These are phyloP conservation scores for Trachelus tabidus DNA, from an alignment of 2,888 invertebrate genomes.

Conservation along the genomic window DNA sequence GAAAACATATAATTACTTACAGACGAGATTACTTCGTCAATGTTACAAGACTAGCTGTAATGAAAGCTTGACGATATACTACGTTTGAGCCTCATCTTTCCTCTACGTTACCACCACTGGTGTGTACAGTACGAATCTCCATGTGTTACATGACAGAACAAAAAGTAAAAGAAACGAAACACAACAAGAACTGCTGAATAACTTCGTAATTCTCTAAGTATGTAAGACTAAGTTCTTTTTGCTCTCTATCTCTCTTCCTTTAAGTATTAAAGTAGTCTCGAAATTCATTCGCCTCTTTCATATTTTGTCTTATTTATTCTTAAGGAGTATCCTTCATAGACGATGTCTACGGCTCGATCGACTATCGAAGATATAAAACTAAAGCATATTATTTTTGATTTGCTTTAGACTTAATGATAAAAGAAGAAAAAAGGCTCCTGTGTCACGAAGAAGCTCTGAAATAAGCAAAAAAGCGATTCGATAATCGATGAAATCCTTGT, in stretches of 20 bases:
- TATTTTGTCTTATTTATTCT: slow-evolving; percentile 17
- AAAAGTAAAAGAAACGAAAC: background rate
- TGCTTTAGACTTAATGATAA: background rate
- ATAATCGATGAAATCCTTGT: background rate
- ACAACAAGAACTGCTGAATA: slow-evolving; percentile 3
- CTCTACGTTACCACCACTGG: background rate
- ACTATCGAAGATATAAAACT: background rate
- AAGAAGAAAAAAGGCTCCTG: background rate
- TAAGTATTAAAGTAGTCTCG: slow-evolving; percentile 32
- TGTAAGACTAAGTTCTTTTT: background rate
- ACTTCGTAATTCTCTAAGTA: slow-evolving; percentile 15
- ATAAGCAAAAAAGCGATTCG: background rate
- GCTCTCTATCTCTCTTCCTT: slow-evolving; percentile 11
- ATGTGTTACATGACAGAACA: background rate
- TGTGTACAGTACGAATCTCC: background rate
- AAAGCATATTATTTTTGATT: background rate
- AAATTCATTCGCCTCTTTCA: slow-evolving; percentile 20
- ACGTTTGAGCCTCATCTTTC: background rate
- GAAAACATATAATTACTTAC: background rate
- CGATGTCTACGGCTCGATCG: slow-evolving; percentile 1
- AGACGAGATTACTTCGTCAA: background rate
- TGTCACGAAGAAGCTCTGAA: background rate
- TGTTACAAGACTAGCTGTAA: background rate
- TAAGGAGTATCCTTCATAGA: slow-evolving; percentile 31
- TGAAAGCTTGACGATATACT: background rate